Conservation (phyloP, 2,797 vertebrate species). For the Sebastes vulpes region DNA sequence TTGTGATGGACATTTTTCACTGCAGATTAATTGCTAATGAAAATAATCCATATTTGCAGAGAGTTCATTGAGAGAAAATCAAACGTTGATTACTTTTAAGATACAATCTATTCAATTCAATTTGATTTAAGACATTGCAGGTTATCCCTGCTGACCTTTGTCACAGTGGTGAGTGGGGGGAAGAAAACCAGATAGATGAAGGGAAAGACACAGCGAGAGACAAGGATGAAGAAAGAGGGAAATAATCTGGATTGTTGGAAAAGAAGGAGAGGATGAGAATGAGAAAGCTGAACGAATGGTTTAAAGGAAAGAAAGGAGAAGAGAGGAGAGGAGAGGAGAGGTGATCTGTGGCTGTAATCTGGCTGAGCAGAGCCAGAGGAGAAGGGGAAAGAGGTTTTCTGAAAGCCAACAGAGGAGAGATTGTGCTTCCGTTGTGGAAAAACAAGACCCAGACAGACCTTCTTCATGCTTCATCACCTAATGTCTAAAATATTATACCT, state of each 20-base stretch:
- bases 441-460: not conserved
- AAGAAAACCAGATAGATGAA: not conserved
- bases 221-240: not conserved
- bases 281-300: slow-evolving; percentile 26
- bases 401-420: not conserved
- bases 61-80: not conserved
- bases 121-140: not conserved
- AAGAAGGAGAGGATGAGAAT: slow-evolving; percentile 6
- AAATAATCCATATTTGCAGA: not conserved
- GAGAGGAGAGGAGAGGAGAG: not conserved
- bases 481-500: not conserved
- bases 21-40: not conserved
- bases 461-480: not conserved
- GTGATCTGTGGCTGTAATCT: slow-evolving; percentile 33
- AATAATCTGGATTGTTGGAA: slow-evolving; percentile 40
- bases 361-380: slow-evolving; percentile 8
- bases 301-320: slow-evolving; percentile 12
- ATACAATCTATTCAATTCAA: not conserved
- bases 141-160: slow-evolving; percentile 35
- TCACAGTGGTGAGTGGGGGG: slow-evolving; percentile 17
- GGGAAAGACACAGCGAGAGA: not conserved
- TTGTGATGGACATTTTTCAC: not conserved
- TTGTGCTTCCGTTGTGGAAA: not conserved
- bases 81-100: not conserved
- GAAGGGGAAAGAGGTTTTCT: not conserved